phyloP scores from a whole-genome alignment of 1,140 invertebrate species.

The Steinernema feltiae region DNA sequence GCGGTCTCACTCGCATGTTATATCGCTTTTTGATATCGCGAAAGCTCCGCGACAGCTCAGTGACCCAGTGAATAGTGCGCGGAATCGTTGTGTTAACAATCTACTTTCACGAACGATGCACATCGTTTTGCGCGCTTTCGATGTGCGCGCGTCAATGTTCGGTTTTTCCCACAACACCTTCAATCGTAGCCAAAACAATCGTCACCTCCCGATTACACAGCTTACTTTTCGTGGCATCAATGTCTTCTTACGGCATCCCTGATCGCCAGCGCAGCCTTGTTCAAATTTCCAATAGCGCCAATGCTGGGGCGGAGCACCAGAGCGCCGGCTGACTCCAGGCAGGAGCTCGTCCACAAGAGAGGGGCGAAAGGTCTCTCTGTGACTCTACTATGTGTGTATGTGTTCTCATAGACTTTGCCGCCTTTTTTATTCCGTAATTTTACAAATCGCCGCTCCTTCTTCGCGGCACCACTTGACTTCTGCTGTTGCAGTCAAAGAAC shows the following conservation, averaged over 20 bases:
- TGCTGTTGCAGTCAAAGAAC: neutral
- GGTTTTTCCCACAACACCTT: too few relatives aligned
- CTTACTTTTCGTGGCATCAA: too few relatives aligned
- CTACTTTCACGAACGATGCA: too few relatives aligned
- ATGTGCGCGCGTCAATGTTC: too few relatives aligned
- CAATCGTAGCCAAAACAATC: too few relatives aligned
- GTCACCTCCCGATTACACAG: too few relatives aligned
- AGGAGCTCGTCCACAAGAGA: neutral
- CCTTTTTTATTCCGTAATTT: conserved; percentile 5
- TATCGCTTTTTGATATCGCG: too few relatives aligned
- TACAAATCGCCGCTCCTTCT: neutral
- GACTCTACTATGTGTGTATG: neutral
- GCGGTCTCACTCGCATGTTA: too few relatives aligned
- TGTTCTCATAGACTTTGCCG: neutral
- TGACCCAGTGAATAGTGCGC: too few relatives aligned
- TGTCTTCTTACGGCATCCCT: neutral
- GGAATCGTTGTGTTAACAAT: too few relatives aligned
- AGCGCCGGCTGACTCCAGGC: neutral
- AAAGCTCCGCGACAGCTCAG: too few relatives aligned
- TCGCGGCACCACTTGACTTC: neutral
- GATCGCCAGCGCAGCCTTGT: neutral
- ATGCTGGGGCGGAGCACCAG: neutral
- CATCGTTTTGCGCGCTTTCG: too few relatives aligned
- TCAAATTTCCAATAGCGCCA: conserved; percentile 15
- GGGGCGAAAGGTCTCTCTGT: neutral